A percentile compares a stretch with the other conserved stretches of the same genome.
These are phyloP conservation scores for Cichladusa arquata DNA, from an alignment of 2,113 vertebrate genomes.

Conservation along the genomic window DNA sequence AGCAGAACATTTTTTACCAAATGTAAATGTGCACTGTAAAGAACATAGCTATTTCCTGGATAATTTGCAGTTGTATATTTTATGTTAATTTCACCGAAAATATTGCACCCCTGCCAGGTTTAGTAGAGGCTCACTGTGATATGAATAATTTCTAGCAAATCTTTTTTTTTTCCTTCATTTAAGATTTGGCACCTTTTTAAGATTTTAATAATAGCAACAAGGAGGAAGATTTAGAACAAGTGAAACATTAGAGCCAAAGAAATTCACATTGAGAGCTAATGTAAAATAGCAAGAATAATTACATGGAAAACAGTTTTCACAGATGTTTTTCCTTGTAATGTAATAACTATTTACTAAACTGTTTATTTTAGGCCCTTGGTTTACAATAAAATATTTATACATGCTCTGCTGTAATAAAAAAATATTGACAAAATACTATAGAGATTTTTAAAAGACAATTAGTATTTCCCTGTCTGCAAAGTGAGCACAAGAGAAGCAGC, in stretches of 20 bases:
- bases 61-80: slow-evolving; percentile 88
- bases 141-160: slow-evolving; percentile 84
- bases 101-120: slow-evolving; percentile 85
- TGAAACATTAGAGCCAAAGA: slow-evolving; percentile 77
- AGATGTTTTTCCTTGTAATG: slow-evolving; percentile 83
- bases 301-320: slow-evolving; percentile 79
- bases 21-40: slow-evolving; percentile 79
- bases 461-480: slow-evolving; percentile 64
- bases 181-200: slow-evolving; percentile 86
- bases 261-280: slow-evolving; percentile 78
- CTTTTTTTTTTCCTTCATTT: slow-evolving; percentile 81
- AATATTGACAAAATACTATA: slow-evolving; percentile 82
- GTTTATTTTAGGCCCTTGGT: slow-evolving; percentile 84
- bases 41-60: slow-evolving; percentile 83
- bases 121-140: slow-evolving; percentile 83
- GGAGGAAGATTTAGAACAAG: slow-evolving; percentile 83
- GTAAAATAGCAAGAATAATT: slow-evolving; percentile 84
- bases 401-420: slow-evolving; percentile 77
- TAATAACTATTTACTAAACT: slow-evolving; percentile 87
- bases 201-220: slow-evolving; percentile 84
- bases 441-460: slow-evolving; percentile 76
- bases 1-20: slow-evolving; percentile 66
- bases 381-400: slow-evolving; percentile 86
- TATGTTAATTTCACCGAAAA: slow-evolving; percentile 86
- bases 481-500: neutral